phyloP scores from a whole-genome alignment of 2,113 vertebrate species.

The Labeo rohita region DNA sequence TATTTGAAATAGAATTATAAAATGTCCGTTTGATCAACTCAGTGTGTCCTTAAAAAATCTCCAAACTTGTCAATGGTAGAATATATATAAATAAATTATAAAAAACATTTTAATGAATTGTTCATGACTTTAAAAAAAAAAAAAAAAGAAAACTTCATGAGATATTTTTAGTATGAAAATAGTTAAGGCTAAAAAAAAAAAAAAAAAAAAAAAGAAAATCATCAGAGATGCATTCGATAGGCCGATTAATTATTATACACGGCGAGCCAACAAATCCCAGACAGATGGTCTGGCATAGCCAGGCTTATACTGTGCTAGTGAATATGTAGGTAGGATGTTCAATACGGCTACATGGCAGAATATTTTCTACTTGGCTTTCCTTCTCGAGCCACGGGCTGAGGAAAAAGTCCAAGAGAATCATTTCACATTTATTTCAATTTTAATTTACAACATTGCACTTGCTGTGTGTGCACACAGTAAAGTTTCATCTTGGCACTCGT shows the following conservation, averaged over 20 bases:
- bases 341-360: slow-evolving; percentile 57
- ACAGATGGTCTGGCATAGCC: slow-evolving; percentile 71
- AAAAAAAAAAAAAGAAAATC: slow-evolving; percentile 58
- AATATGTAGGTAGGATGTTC: slow-evolving; percentile 66
- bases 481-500: slow-evolving; percentile 24
- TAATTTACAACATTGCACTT: background rate
- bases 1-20: background rate
- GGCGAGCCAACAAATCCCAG: slow-evolving; percentile 65
- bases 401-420: slow-evolving; percentile 21
- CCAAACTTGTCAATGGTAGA: background rate
- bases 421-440: slow-evolving; percentile 15
- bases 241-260: slow-evolving; percentile 67
- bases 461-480: slow-evolving; percentile 13
- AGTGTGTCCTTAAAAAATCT: background rate
- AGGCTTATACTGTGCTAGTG: slow-evolving; percentile 66
- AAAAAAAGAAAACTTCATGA: background rate
- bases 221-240: slow-evolving; percentile 58
- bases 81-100: background rate
- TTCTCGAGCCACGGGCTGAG: slow-evolving; percentile 14
- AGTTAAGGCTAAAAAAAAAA: slow-evolving; percentile 51
- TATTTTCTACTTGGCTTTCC: slow-evolving; percentile 25
- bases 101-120: background rate
- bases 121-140: slow-evolving; percentile 41
- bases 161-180: slow-evolving; percentile 36
- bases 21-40: background rate